These are phyloP conservation scores for Autographa pulchrina DNA, from an alignment of 2,888 invertebrate species.

Conservation along the genomic window DNA sequence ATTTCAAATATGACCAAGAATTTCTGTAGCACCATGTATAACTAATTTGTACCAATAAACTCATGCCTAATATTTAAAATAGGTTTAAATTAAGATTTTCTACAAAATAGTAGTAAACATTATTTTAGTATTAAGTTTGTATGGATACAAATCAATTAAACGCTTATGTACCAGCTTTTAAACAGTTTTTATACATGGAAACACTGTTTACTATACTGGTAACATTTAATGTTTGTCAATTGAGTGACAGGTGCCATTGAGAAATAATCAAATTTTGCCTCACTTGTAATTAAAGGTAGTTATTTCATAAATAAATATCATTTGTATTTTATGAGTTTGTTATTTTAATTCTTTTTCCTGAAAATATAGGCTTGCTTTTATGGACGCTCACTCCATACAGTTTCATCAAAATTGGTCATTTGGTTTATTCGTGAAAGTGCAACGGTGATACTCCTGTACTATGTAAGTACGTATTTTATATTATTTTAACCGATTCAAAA, in stretches of 20 bases:
- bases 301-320: conserved; percentile 61
- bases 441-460: no score
- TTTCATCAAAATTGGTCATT: no score
- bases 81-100: conserved; percentile 46
- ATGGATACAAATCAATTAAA: conserved; percentile 47
- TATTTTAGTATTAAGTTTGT: conserved; percentile 42
- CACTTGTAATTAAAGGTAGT: conserved; percentile 52
- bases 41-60: no score
- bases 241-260: conserved; percentile 57
- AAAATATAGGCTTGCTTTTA: background rate
- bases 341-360: conserved; percentile 32
- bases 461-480: no score
- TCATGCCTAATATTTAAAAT: conserved; percentile 5
- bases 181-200: background rate
- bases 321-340: conserved; percentile 47
- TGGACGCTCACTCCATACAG: no score
- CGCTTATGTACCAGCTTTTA: conserved; percentile 33
- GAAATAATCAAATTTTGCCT: conserved; percentile 54
- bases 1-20: no score
- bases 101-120: conserved; percentile 33
- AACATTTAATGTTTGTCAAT: conserved; percentile 50
- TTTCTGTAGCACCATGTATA: no score
- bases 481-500: no score
- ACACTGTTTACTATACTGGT: background rate
- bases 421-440: no score